These are phyloP conservation scores for Plemyria rubiginata DNA, from an alignment of 2,888 invertebrate genomes.

Conservation along the genomic window DNA sequence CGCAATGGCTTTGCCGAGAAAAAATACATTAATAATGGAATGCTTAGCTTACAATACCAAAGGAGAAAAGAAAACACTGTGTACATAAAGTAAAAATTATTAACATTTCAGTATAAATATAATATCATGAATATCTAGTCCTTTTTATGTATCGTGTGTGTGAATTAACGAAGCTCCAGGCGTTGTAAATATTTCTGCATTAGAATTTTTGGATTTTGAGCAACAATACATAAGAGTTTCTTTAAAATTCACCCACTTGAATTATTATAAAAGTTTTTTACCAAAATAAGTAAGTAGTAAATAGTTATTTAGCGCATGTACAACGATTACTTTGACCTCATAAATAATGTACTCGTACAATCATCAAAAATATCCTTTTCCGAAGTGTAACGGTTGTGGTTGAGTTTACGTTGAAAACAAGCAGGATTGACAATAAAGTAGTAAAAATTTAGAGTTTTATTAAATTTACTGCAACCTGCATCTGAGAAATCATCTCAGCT, in stretches of 20 bases:
- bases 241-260: background rate
- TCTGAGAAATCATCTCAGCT: background rate
- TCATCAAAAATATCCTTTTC: too few relatives aligned
- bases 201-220: too few relatives aligned
- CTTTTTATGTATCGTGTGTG: slow-evolving; percentile 24
- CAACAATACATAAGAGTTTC: too few relatives aligned
- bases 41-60: background rate
- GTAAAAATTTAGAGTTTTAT: background rate
- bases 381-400: too few relatives aligned
- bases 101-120: slow-evolving; percentile 32
- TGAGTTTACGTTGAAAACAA: too few relatives aligned
- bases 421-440: too few relatives aligned
- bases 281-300: too few relatives aligned
- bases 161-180: background rate
- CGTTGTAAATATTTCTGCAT: background rate
- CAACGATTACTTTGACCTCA: too few relatives aligned
- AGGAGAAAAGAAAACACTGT: slow-evolving; percentile 4
- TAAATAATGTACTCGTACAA: too few relatives aligned
- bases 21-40: background rate
- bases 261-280: too few relatives aligned
- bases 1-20: background rate
- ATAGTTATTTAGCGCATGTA: too few relatives aligned
- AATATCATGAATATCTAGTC: slow-evolving; percentile 33
- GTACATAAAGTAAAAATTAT: slow-evolving; percentile 21
- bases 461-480: background rate